Evolutionary conservation across 2,113 vertebrate genomes (phyloP).

Genomic region (Stegastes partitus): DNA sequence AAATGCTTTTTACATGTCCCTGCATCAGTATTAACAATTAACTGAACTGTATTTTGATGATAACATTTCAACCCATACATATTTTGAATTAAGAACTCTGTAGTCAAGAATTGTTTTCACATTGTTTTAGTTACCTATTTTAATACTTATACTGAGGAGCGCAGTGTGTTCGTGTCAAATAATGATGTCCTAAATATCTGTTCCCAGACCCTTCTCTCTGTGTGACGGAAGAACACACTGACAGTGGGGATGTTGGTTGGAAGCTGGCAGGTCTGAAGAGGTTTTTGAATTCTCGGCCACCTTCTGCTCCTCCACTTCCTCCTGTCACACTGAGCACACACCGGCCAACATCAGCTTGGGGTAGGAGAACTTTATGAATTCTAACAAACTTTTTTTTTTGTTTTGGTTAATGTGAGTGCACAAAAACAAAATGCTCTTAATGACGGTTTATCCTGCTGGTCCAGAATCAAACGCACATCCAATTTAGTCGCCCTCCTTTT

Average conservation of each 20-base stretch:
- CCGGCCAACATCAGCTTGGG: conserved; percentile 27
- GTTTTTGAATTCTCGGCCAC: background rate
- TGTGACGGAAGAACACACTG: conserved; percentile 19
- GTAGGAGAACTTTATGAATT: conserved; percentile 5
- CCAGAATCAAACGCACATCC: background rate
- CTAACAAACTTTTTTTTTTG: background rate
- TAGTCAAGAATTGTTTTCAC: too few relatives aligned
- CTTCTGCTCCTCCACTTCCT: conserved; percentile 34
- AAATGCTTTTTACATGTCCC: too few relatives aligned
- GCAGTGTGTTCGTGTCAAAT: background rate
- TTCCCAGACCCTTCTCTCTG: conserved; percentile 25
- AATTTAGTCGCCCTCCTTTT: background rate
- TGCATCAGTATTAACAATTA: too few relatives aligned
- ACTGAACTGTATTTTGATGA: too few relatives aligned
- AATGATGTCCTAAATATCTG: background rate
- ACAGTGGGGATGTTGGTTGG: background rate
- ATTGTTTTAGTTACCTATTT: too few relatives aligned
- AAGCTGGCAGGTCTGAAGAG: conserved; percentile 23
- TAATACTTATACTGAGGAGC: too few relatives aligned
- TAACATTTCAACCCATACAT: too few relatives aligned
- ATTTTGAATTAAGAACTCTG: too few relatives aligned
- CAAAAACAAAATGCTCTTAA: background rate
- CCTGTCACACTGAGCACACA: conserved; percentile 1
- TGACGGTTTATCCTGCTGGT: background rate
- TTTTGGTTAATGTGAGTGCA: background rate